These are phyloP conservation scores for Troglohyphantes excavatus DNA, from an alignment of 2,888 invertebrate genomes.

Conservation along the genomic window DNA sequence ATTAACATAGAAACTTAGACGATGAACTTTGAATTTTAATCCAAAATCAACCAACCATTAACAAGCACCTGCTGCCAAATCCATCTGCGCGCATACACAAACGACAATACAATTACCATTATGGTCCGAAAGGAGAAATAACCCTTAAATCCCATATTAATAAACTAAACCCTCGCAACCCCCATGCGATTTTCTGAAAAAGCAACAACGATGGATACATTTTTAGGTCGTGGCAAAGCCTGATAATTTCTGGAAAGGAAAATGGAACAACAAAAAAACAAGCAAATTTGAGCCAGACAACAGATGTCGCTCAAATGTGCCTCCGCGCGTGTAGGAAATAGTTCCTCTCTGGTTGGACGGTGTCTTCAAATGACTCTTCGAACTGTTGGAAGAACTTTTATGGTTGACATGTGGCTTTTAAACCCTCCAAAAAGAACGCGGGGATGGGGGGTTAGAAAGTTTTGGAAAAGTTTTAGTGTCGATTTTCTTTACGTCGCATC, in stretches of 20 bases:
- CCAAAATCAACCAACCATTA: conserved; percentile 25
- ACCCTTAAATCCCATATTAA: conserved; percentile 13
- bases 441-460: conserved; percentile 21
- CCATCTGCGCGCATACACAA: not conserved
- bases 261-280: conserved; percentile 18
- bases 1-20: not conserved
- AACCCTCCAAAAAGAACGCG: not conserved
- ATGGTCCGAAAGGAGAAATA: not conserved
- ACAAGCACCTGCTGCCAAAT: conserved; percentile 24
- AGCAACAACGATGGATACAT: not conserved
- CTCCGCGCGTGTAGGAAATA: conserved; percentile 51
- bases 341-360: conserved; percentile 27
- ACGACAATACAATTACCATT: not conserved
- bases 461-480: conserved; percentile 52
- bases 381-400: conserved; percentile 52
- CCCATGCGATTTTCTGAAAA: not conserved
- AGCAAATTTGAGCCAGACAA: conserved; percentile 34
- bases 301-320: conserved; percentile 63
- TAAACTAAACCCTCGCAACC: conserved; percentile 29
- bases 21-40: conserved; percentile 16
- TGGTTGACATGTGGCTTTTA: conserved; percentile 60
- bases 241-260: conserved; percentile 47
- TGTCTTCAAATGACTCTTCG: conserved; percentile 63
- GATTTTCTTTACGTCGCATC: conserved; percentile 31
- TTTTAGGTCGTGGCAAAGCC: conserved; percentile 54